Evolutionary conservation across 2,797 vertebrate species (phyloP).

Genomic region (Catostomus latipinnis): DNA sequence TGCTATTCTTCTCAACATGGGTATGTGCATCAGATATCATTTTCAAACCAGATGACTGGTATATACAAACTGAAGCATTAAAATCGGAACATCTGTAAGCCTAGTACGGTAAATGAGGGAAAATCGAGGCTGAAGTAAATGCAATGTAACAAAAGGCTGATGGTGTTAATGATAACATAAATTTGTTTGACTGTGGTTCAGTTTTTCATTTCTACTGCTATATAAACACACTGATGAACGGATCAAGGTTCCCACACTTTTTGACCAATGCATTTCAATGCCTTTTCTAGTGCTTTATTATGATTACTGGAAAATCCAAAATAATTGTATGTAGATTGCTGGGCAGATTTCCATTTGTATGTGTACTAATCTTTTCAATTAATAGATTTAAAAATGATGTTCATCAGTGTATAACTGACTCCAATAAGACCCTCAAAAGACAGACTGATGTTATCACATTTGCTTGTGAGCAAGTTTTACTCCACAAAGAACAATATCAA

Average conservation of each 20-base stretch:
- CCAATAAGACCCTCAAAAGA: no score
- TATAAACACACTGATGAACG: not conserved
- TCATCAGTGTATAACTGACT: no score
- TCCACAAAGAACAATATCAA: no score
- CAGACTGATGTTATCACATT: no score
- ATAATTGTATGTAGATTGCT: no score
- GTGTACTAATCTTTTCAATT: no score
- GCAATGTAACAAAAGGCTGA: conserved; percentile 5
- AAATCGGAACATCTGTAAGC: conserved; percentile 16
- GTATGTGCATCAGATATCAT: not conserved
- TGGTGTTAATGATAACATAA: not conserved
- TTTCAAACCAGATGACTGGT: conserved; percentile 7
- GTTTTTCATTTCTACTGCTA: conserved; percentile 18
- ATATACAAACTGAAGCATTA: conserved; percentile 10
- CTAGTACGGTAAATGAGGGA: conserved; percentile 3
- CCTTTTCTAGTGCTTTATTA: no score
- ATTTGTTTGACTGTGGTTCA: not conserved
- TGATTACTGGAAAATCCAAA: no score
- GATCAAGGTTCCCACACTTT: not conserved
- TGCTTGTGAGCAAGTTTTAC: no score
- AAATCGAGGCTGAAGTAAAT: conserved; percentile 24
- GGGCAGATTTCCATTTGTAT: no score
- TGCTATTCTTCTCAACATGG: not conserved
- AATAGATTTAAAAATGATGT: no score
- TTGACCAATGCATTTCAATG: no score